Conservation (phyloP, 2,797 vertebrate genomes). For the Rhinella marina region DNA sequence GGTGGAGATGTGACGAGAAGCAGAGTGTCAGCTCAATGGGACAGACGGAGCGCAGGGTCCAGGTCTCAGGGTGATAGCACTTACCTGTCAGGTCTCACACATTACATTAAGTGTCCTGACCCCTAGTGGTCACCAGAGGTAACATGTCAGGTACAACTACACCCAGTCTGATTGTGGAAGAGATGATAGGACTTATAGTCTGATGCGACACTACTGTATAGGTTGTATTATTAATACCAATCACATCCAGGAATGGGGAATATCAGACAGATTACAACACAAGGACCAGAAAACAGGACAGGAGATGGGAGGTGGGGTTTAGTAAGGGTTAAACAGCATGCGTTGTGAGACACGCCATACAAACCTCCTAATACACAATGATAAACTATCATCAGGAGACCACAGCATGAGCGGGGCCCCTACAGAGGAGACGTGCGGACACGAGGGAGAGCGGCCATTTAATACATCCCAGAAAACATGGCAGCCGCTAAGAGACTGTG, state of each 20-base stretch:
- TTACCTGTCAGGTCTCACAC: not conserved
- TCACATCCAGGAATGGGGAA: not conserved
- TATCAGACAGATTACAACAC: not conserved
- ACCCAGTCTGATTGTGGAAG: not conserved
- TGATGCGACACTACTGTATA: too few relatives aligned
- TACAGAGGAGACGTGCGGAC: too few relatives aligned
- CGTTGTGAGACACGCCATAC: not conserved
- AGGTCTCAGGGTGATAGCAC: not conserved
- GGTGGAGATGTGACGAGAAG: conserved; percentile 69
- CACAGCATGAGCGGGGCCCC: too few relatives aligned
- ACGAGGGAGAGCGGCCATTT: too few relatives aligned
- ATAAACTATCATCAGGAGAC: too few relatives aligned
- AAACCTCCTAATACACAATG: not conserved
- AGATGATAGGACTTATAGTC: not conserved
- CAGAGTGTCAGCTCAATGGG: conserved; percentile 48
- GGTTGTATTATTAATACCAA: too few relatives aligned
- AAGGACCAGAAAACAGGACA: not conserved
- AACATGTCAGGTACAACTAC: not conserved
- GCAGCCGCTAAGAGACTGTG: too few relatives aligned
- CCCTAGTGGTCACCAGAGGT: not conserved
- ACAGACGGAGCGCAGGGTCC: not conserved
- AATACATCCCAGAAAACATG: too few relatives aligned
- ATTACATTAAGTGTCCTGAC: not conserved
- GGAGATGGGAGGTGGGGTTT: not conserved
- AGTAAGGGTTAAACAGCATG: not conserved